Conservation (phyloP, 2,113 vertebrate genomes). For the Nannobrachium achirus region DNA sequence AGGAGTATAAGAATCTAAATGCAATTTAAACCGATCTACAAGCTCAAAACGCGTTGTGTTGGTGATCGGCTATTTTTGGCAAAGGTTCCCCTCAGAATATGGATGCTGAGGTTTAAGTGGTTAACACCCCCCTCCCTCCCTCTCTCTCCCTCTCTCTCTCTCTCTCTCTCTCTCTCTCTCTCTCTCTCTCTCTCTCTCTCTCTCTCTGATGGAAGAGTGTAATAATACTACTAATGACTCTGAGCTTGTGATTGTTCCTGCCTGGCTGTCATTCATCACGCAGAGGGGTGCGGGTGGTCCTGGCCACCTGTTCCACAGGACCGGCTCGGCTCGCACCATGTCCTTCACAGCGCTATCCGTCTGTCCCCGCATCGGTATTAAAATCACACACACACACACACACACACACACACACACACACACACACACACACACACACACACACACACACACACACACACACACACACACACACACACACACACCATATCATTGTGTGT, state of each 20-base stretch:
- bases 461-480: background rate
- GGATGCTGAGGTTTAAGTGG: too few species aligned
- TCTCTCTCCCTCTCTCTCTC: background rate
- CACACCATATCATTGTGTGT: too few species aligned
- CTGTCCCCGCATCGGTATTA: background rate
- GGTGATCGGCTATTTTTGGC: too few species aligned
- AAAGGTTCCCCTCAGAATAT: too few species aligned
- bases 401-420: slow-evolving; percentile 1
- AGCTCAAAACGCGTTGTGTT: too few species aligned
- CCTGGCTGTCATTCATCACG: slow-evolving; percentile 10
- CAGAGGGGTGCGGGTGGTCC: background rate
- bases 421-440: background rate
- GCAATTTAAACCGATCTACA: too few species aligned
- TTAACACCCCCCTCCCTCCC: background rate
- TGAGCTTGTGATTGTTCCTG: slow-evolving; percentile 17
- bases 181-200: slow-evolving; percentile 1
- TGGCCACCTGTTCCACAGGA: slow-evolving; percentile 18
- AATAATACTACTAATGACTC: background rate
- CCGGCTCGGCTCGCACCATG: background rate
- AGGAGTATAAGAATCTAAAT: too few species aligned
- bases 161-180: background rate
- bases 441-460: background rate
- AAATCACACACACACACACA: background rate
- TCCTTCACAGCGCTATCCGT: slow-evolving; percentile 9
- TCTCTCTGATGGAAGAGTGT: slow-evolving; percentile 9